These are phyloP conservation scores for Xylocopa sonorina DNA, from an alignment of 1,140 invertebrate species.

Conservation along the genomic window DNA sequence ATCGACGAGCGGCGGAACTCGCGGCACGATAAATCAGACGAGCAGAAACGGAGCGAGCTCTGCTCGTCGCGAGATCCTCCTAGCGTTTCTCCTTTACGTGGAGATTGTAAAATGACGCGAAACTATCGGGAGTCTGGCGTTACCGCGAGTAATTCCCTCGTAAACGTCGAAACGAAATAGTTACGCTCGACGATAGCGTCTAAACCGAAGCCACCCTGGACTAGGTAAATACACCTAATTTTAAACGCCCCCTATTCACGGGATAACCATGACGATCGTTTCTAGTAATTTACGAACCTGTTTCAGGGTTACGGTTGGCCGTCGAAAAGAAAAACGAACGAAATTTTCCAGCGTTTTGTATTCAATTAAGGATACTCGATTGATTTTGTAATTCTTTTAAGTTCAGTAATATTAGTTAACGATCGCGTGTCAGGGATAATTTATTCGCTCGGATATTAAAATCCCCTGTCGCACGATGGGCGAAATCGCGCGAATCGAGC, in stretches of 20 bases:
- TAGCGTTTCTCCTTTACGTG: constrained; percentile 42
- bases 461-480: background rate
- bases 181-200: constrained; percentile 40
- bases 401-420: no score
- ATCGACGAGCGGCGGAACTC: background rate
- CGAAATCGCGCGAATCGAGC: background rate
- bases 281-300: constrained; percentile 49
- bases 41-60: background rate
- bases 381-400: no score
- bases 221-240: constrained; percentile 61
- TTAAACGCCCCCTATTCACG: constrained; percentile 28
- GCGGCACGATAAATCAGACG: constrained; percentile 49
- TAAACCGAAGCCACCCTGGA: constrained; percentile 17
- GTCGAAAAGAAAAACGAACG: constrained; percentile 37
- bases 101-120: constrained; percentile 48
- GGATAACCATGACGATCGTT: constrained; percentile 46
- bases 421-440: background rate
- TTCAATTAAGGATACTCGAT: no score
- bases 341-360: constrained; percentile 8
- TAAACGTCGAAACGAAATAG: constrained; percentile 63
- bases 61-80: constrained; percentile 1
- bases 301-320: constrained; percentile 16
- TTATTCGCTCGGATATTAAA: background rate
- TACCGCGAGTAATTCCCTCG: constrained; percentile 56
- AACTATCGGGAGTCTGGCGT: constrained; percentile 55